Evolutionary conservation across 2,888 invertebrate genomes (phyloP).

Genomic region (Drosophila meridionalis): DNA sequence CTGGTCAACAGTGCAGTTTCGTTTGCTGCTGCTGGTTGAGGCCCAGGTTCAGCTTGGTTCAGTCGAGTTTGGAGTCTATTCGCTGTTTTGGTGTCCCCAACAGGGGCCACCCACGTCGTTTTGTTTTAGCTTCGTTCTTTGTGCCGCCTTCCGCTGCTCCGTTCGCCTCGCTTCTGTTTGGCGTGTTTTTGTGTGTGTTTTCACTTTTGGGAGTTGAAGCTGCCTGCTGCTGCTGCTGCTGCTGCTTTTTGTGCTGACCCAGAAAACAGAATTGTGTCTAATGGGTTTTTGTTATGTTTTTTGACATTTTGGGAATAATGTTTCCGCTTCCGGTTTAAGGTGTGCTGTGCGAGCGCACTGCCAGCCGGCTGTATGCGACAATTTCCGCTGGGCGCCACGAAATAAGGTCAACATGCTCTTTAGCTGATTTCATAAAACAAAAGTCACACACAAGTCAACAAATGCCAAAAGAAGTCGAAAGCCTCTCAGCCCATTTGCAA

Average conservation of each 20-base stretch:
- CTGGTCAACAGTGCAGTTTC: slow-evolving; percentile 52
- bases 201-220: slow-evolving; percentile 64
- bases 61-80: slow-evolving; percentile 42
- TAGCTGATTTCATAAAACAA: slow-evolving; percentile 68
- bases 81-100: slow-evolving; percentile 58
- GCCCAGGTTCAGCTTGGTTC: slow-evolving; percentile 40
- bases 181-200: slow-evolving; percentile 43
- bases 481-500: slow-evolving; percentile 4
- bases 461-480: slow-evolving; percentile 29
- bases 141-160: slow-evolving; percentile 8
- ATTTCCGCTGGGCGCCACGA: slow-evolving; percentile 59
- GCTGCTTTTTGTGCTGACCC: slow-evolving; percentile 63
- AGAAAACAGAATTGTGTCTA: slow-evolving; percentile 78
- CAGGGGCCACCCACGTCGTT: slow-evolving; percentile 55
- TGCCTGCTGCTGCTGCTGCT: slow-evolving; percentile 23
- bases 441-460: slow-evolving; percentile 28
- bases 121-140: slow-evolving; percentile 55
- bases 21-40: slow-evolving; percentile 4
- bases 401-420: slow-evolving; percentile 75
- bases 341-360: slow-evolving; percentile 56
- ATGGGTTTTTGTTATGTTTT: slow-evolving; percentile 80
- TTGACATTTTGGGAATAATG: slow-evolving; percentile 81
- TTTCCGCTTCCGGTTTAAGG: slow-evolving; percentile 80
- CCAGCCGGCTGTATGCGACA: slow-evolving; percentile 65
- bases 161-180: slow-evolving; percentile 22